A percentile compares a stretch with the other conserved stretches of the same genome.
phyloP scores from a whole-genome alignment of 2,888 invertebrate genomes.

The Pheosia tremula region DNA sequence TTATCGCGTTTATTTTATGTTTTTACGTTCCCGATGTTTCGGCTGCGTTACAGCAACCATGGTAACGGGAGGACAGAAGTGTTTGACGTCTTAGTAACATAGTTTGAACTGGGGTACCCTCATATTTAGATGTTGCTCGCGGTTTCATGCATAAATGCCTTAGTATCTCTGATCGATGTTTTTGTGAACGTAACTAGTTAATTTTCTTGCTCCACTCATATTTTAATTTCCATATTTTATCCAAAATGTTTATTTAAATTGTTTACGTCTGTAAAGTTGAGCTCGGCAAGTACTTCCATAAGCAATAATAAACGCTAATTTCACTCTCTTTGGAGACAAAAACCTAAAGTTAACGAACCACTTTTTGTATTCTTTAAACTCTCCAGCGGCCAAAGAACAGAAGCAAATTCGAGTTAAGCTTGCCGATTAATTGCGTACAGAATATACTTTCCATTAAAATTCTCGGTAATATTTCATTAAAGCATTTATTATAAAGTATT shows the following conservation, averaged over 20 bases:
- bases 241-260: constrained; percentile 5
- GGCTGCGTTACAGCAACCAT: too few relatives aligned
- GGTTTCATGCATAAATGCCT: too few relatives aligned
- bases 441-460: constrained; percentile 21
- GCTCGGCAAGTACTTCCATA: constrained; percentile 10
- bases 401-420: constrained; percentile 26
- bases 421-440: constrained; percentile 33
- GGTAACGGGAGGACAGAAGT: too few relatives aligned
- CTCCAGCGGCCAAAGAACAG: constrained; percentile 10
- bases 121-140: too few relatives aligned
- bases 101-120: too few relatives aligned
- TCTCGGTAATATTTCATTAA: constrained; percentile 15
- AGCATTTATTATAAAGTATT: neutral
- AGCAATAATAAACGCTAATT: constrained; percentile 14
- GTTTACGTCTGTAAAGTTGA: constrained; percentile 7
- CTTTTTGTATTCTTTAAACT: constrained; percentile 30
- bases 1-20: too few relatives aligned
- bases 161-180: too few relatives aligned
- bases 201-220: too few relatives aligned
- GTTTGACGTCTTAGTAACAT: too few relatives aligned
- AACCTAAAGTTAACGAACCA: constrained; percentile 27
- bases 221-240: constrained; percentile 5
- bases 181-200: too few relatives aligned
- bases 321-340: constrained; percentile 11
- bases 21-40: too few relatives aligned